phyloP scores from a whole-genome alignment of 2,113 vertebrate genomes.

The Cochlearius cochlearius region DNA sequence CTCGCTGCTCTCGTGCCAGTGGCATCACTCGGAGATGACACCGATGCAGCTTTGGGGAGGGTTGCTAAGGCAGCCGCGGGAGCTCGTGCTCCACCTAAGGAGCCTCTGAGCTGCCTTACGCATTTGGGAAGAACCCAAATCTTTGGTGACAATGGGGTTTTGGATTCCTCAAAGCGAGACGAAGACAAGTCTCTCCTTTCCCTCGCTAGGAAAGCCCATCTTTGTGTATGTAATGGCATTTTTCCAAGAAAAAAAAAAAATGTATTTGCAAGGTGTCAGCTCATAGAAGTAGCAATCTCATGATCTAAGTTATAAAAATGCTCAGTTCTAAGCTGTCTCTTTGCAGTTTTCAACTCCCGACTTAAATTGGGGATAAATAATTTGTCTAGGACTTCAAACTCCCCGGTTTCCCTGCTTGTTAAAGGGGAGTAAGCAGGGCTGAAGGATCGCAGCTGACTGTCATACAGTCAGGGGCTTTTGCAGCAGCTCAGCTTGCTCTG shows the following conservation, averaged over 20 bases:
- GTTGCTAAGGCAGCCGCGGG: neutral
- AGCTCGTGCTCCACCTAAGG: neutral
- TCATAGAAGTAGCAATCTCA: neutral
- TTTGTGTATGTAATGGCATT: neutral
- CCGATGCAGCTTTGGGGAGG: neutral
- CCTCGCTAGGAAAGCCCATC: neutral
- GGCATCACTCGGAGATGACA: neutral
- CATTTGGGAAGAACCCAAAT: neutral
- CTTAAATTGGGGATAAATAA: slow-evolving; percentile 9
- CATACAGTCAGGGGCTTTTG: neutral
- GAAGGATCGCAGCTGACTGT: neutral
- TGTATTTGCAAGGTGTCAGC: neutral
- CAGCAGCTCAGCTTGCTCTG: neutral
- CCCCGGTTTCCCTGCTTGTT: neutral
- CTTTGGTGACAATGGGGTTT: neutral
- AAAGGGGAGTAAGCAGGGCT: neutral
- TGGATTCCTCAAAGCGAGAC: neutral
- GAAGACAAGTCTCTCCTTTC: neutral
- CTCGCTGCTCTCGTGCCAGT: neutral
- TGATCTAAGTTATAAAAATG: neutral
- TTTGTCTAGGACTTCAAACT: neutral
- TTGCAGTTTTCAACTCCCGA: neutral
- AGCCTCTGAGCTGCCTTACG: neutral
- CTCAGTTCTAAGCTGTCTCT: neutral
- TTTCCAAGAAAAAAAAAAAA: neutral